A percentile compares a stretch with the other conserved stretches of the same genome.
These are phyloP conservation scores for Chrysemys picta DNA, from an alignment of 2,113 vertebrate species.

Conservation along the genomic window DNA sequence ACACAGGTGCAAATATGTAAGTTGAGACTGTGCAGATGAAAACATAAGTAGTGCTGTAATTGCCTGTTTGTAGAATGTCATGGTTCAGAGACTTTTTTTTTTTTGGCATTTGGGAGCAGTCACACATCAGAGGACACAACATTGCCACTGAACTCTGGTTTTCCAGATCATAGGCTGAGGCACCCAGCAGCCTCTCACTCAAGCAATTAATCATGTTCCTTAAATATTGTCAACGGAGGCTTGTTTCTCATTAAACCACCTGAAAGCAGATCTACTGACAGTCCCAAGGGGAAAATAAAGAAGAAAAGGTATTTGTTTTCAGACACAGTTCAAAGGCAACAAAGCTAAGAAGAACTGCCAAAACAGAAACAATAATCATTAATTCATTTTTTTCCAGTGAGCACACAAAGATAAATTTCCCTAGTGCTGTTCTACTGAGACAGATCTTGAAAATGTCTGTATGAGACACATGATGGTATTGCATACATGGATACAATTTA, in stretches of 20 bases:
- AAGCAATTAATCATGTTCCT: constrained; percentile 69
- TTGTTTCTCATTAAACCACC: constrained; percentile 78
- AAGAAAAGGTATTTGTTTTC: constrained; percentile 75
- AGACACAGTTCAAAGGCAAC: constrained; percentile 71
- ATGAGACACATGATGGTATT: constrained; percentile 12
- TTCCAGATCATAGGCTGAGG: constrained; percentile 12
- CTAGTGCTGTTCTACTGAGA: not conserved
- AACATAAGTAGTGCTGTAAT: not conserved
- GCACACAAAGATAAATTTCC: constrained; percentile 62
- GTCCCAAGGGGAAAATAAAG: constrained; percentile 75
- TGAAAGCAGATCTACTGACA: constrained; percentile 70
- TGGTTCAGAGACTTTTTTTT: not conserved
- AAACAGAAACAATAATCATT: constrained; percentile 68
- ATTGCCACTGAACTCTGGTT: not conserved
- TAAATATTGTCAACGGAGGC: constrained; percentile 55
- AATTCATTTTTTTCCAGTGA: constrained; percentile 44
- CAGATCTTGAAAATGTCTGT: constrained; percentile 23
- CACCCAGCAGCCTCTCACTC: constrained; percentile 1
- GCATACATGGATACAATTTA: not conserved
- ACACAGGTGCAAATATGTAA: not conserved
- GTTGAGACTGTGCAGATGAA: not conserved
- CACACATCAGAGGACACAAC: not conserved
- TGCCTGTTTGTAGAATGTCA: not conserved
- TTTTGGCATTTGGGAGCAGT: not conserved
- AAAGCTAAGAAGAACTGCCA: constrained; percentile 57